Conservation (phyloP, 1,140 invertebrate species). For the Lasaia peninsularis region DNA sequence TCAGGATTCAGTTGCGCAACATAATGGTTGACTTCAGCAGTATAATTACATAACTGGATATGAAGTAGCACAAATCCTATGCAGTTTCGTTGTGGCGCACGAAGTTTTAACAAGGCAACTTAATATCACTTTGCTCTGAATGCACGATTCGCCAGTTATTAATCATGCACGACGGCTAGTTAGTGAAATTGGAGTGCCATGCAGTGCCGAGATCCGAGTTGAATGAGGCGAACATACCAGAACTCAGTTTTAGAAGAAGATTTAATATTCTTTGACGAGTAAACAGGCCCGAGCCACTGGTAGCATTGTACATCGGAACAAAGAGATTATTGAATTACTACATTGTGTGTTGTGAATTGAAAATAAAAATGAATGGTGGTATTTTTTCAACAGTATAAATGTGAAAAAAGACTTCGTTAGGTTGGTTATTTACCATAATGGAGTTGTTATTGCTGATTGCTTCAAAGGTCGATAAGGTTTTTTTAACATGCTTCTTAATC, state of each 20-base stretch:
- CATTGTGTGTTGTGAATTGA: constrained; percentile 39
- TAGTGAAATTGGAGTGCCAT: constrained; percentile 65
- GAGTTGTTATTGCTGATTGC: too few species aligned
- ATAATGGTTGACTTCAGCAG: constrained; percentile 5
- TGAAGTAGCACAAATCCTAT: constrained; percentile 44
- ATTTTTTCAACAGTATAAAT: constrained; percentile 4
- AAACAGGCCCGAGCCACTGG: constrained; percentile 38
- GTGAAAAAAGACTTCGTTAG: not conserved
- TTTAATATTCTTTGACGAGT: constrained; percentile 52
- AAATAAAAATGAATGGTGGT: constrained; percentile 31
- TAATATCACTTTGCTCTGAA: constrained; percentile 72
- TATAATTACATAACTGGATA: constrained; percentile 39
- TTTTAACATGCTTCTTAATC: too few species aligned
- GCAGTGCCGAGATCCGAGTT: constrained; percentile 49
- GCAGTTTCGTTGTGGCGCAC: constrained; percentile 54
- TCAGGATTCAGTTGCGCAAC: not conserved
- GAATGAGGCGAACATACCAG: constrained; percentile 32
- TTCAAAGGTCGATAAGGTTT: too few species aligned
- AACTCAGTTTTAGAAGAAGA: constrained; percentile 43
- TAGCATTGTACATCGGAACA: constrained; percentile 38
- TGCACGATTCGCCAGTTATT: constrained; percentile 71
- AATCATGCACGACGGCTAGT: constrained; percentile 74
- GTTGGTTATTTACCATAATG: too few species aligned
- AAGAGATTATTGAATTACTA: constrained; percentile 47
- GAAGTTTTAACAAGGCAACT: constrained; percentile 75